Conservation (phyloP, 2,888 invertebrate genomes). For the Pyrgus malvae region DNA sequence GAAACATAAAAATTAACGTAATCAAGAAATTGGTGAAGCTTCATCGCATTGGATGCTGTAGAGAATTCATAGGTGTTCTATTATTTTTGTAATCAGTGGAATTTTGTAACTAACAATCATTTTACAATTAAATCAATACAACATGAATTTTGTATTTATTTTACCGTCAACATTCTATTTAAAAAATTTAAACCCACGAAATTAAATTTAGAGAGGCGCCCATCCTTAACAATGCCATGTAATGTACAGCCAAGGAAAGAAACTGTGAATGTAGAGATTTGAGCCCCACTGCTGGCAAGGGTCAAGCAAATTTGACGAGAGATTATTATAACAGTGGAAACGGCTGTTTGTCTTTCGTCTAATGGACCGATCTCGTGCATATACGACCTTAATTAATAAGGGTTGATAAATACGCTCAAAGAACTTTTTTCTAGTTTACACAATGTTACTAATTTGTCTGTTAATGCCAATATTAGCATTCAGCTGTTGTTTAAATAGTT, state of each 20-base stretch:
- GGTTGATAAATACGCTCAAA: slow-evolving; percentile 29
- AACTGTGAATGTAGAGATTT: slow-evolving; percentile 43
- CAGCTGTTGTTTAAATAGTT: background rate
- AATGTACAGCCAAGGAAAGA: background rate
- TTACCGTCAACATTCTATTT: too few species aligned
- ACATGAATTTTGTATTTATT: too few species aligned
- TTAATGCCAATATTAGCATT: slow-evolving; percentile 10
- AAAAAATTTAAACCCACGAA: too few species aligned
- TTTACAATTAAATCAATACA: too few species aligned
- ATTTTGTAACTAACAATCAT: too few species aligned
- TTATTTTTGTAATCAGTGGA: too few species aligned
- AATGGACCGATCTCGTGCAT: slow-evolving; percentile 55
- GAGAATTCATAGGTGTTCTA: too few species aligned
- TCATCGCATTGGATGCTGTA: too few species aligned
- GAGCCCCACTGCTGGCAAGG: slow-evolving; percentile 40
- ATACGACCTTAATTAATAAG: slow-evolving; percentile 48
- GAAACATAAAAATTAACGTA: too few species aligned
- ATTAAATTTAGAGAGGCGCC: too few species aligned
- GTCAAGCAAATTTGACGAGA: slow-evolving; percentile 70
- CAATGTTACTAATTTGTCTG: background rate
- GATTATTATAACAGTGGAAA: slow-evolving; percentile 63
- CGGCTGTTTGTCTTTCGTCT: slow-evolving; percentile 67
- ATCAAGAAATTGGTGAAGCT: too few species aligned
- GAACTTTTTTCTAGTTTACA: slow-evolving; percentile 7
- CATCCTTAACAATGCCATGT: background rate